phyloP scores from a whole-genome alignment of 2,888 invertebrate genomes.

The Criorhina ranunculi region DNA sequence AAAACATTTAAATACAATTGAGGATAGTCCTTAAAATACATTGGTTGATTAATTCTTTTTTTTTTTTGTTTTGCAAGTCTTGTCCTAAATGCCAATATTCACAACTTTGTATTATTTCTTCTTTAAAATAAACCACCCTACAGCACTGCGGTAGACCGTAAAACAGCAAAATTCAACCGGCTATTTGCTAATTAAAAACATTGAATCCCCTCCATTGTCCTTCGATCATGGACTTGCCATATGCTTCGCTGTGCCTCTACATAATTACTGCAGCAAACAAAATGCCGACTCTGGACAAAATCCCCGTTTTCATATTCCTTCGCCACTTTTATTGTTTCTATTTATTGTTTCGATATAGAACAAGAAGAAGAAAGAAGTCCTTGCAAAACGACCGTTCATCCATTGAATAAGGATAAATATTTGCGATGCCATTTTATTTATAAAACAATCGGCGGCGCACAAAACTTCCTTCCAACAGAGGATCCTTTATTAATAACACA shows the following conservation, averaged over 20 bases:
- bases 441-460: constrained; percentile 60
- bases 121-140: constrained; percentile 21
- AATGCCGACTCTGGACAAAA: constrained; percentile 41
- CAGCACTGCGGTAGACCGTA: constrained; percentile 62
- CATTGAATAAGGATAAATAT: constrained; percentile 63
- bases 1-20: neutral
- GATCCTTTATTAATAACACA: constrained; percentile 61
- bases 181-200: constrained; percentile 76
- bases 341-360: constrained; percentile 48
- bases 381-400: constrained; percentile 20
- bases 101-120: constrained; percentile 15
- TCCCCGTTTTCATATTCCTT: constrained; percentile 5
- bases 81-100: constrained; percentile 24
- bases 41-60: neutral
- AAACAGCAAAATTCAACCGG: constrained; percentile 40
- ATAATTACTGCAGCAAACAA: constrained; percentile 73
- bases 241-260: constrained; percentile 36
- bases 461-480: constrained; percentile 37
- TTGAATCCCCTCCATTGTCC: constrained; percentile 64
- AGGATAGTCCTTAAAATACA: neutral
- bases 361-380: constrained; percentile 48
- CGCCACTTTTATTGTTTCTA: constrained; percentile 40
- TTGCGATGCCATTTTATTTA: constrained; percentile 70
- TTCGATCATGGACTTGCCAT: constrained; percentile 56
- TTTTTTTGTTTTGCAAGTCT: neutral